Conservation (phyloP, 2,797 vertebrate genomes). For the Lepilemur septentrionalis region DNA sequence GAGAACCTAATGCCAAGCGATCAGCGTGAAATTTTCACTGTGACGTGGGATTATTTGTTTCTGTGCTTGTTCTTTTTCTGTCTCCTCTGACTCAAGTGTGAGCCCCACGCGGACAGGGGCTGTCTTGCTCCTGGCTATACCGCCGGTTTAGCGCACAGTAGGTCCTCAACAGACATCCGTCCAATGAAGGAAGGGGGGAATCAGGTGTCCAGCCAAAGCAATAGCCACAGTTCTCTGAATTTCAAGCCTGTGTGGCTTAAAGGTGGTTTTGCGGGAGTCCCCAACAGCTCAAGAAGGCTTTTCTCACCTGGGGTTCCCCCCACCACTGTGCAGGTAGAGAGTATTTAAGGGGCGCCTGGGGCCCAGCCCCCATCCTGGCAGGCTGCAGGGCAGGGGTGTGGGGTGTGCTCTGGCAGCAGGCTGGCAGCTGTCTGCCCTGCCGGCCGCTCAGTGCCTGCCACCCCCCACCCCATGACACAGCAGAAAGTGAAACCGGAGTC, state of each 20-base stretch:
- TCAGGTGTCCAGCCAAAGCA: background rate
- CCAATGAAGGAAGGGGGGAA: background rate
- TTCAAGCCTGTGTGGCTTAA: background rate
- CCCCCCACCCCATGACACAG: constrained; percentile 64
- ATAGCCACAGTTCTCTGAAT: background rate
- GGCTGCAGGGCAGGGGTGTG: background rate
- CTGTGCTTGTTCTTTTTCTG: background rate
- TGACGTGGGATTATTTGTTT: accelerated
- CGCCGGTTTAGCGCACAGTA: background rate
- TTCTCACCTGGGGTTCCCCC: background rate
- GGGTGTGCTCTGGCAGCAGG: background rate
- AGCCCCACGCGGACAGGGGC: background rate
- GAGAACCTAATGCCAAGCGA: accelerated
- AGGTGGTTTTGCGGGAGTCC: background rate
- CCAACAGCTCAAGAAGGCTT: background rate
- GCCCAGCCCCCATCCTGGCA: background rate
- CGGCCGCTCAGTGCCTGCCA: constrained; percentile 14
- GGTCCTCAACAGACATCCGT: background rate
- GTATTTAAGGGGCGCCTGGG: background rate
- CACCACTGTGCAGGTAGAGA: background rate
- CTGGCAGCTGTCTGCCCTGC: background rate
- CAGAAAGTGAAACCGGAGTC: constrained; percentile 63
- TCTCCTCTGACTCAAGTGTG: background rate
- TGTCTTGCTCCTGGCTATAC: background rate
- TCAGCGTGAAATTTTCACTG: too few relatives aligned